Base-by-base conservation (phyloP, 1,140 invertebrate species). In the Anoplolepis gracilipes region DNA sequence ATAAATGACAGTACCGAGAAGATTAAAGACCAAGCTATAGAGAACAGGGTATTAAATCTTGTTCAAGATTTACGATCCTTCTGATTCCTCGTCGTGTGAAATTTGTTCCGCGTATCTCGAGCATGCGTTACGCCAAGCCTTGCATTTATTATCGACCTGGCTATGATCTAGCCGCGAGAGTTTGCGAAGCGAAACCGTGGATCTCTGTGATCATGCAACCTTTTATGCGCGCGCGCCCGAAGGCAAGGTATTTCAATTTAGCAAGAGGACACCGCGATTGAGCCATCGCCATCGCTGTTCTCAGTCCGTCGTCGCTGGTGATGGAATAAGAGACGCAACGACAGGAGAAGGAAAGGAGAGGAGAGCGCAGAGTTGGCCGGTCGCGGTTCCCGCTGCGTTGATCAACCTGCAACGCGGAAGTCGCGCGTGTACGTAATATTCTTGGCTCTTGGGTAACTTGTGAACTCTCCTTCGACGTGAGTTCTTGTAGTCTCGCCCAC, bases 361-460 rank as follows among this genome's bases (percentile, higher is more conserved):
- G 81, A 84, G 62, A 86, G 76, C 19, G 36, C 76, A 36, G 36
- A 2, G 3, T 6, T 33, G 57, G 84, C 19, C 46, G 42, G 61
- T 67, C 78, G 87, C 25, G 46, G 30, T 49, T 72, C 46, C 28
- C 16, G 69, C 46, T 39, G 49, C 78, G 78, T 88, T 90, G 91
- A 92, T 92, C 91, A 92, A 93, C 88, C 90, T 92, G 91, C 90
- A 93, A 93, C 92, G 91, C 93, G 93, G 93, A 94, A 93, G 92
- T 93, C 86, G 85, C 85, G 79, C 84, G 46, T 78, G 78, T 91
- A 92, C 92, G 92, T 92, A 93, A 93, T 90, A 88, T 90, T 88
- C 88, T 72, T 22, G 85, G 69, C 79, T 87, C 89, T 92, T 93
- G 90, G 78, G 92, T 91, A 93, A 92, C 85, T 22, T 57, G 33